These are phyloP conservation scores for Solea solea DNA, from an alignment of 2,113 vertebrate species.

Conservation along the genomic window DNA sequence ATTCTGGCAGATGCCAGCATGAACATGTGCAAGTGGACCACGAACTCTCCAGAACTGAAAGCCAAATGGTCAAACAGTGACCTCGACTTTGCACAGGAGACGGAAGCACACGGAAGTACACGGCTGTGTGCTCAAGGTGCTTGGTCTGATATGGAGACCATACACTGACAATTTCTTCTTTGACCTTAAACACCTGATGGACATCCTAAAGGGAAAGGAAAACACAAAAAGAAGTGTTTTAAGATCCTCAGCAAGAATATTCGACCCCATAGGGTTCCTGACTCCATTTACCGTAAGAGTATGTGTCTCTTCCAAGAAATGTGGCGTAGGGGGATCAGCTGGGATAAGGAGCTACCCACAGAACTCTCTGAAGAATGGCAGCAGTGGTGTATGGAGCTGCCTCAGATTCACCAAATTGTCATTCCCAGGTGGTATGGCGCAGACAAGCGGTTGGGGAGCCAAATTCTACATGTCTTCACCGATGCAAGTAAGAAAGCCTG, in stretches of 20 bases:
- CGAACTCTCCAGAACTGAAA: conserved; percentile 24
- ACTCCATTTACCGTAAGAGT: neutral
- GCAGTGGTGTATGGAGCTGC: too few species aligned
- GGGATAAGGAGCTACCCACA: too few species aligned
- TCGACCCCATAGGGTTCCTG: conserved; percentile 40
- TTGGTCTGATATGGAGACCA: conserved; percentile 21
- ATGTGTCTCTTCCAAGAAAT: too few species aligned
- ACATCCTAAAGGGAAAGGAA: neutral
- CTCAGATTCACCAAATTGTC: too few species aligned
- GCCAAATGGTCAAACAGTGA: conserved; percentile 16
- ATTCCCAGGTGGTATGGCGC: too few species aligned
- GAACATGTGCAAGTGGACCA: conserved; percentile 15
- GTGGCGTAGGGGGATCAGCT: too few species aligned
- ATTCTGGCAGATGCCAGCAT: too few species aligned
- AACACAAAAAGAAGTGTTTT: conserved; percentile 41
- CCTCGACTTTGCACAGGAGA: neutral
- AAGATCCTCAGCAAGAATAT: conserved; percentile 10
- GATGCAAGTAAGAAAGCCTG: too few species aligned
- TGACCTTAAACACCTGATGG: conserved; percentile 11
- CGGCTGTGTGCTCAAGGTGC: conserved; percentile 18
- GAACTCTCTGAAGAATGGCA: too few species aligned
- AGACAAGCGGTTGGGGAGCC: too few species aligned
- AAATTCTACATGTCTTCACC: too few species aligned
- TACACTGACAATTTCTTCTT: neutral
- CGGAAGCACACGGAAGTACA: too few species aligned